Percentiles rank a stretch among this genome's conserved stretches.
Evolutionary conservation across 2,888 invertebrate species (phyloP).

Genomic region (Eudasyphora cyanicolor): DNA sequence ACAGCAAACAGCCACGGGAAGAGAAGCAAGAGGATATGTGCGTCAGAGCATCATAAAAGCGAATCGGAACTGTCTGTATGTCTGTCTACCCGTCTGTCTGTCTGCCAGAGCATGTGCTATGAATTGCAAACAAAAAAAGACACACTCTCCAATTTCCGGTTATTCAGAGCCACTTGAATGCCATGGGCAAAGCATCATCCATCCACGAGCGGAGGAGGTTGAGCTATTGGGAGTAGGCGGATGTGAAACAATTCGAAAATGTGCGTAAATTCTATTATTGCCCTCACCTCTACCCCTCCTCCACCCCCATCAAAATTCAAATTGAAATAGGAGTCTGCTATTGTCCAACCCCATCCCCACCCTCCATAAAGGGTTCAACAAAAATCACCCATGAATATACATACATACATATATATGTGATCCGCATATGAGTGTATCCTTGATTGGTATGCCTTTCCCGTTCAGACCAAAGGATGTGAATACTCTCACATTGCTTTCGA

Average conservation of each 20-base stretch:
- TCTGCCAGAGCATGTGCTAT: neutral
- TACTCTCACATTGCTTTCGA: neutral
- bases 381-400: neutral
- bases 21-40: too few species aligned
- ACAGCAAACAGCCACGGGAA: too few species aligned
- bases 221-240: neutral
- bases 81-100: too few species aligned
- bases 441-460: neutral
- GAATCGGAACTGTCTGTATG: too few species aligned
- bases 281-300: too few species aligned
- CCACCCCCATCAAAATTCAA: neutral
- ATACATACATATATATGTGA: neutral
- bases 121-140: conserved; percentile 24
- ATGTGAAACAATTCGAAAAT: neutral
- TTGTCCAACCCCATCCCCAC: too few species aligned
- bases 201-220: neutral
- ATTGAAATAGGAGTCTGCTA: neutral
- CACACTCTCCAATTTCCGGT: conserved; percentile 22
- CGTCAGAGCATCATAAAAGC: too few species aligned
- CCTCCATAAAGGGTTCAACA: too few species aligned
- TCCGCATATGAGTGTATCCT: too few species aligned
- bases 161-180: neutral
- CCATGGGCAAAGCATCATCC: neutral
- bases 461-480: neutral
- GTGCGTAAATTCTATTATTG: conserved; percentile 6